Percentiles rank a stretch among this genome's conserved stretches.
phyloP scores from a whole-genome alignment of 2,888 invertebrate species.

The Rambutsinella grinnellia region DNA sequence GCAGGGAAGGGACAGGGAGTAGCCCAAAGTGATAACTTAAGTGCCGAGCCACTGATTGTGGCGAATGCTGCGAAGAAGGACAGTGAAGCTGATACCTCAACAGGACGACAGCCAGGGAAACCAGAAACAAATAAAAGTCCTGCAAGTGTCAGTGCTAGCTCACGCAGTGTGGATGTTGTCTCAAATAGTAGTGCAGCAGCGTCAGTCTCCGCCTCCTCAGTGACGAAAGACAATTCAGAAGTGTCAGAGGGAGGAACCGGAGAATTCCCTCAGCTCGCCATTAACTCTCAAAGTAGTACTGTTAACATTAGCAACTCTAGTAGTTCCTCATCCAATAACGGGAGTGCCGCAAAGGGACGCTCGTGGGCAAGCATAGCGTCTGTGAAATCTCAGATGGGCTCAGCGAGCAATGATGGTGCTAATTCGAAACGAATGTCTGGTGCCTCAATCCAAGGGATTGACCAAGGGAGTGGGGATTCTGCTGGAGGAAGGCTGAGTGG shows the following conservation, averaged over 20 bases:
- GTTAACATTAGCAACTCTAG: neutral
- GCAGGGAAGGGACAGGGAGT: slow-evolving; percentile 24
- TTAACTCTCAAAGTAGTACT: slow-evolving; percentile 18
- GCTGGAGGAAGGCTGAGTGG: neutral
- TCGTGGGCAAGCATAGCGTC: slow-evolving; percentile 66
- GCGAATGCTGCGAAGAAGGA: slow-evolving; percentile 25
- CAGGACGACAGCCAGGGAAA: slow-evolving; percentile 21
- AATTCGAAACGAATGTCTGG: slow-evolving; percentile 23
- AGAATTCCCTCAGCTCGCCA: slow-evolving; percentile 55
- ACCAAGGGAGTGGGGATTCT: slow-evolving; percentile 40
- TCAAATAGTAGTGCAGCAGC: slow-evolving; percentile 28
- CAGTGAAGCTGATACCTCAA: slow-evolving; percentile 3
- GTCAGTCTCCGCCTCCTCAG: neutral
- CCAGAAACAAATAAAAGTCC: slow-evolving; percentile 21
- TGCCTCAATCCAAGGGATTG: slow-evolving; percentile 19
- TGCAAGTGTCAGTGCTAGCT: slow-evolving; percentile 35
- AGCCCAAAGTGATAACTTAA: slow-evolving; percentile 53
- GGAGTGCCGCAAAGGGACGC: slow-evolving; percentile 28
- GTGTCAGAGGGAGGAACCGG: slow-evolving; percentile 24
- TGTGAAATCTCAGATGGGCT: slow-evolving; percentile 36
- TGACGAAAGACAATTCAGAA: slow-evolving; percentile 9
- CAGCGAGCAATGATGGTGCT: slow-evolving; percentile 45
- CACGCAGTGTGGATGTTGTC: slow-evolving; percentile 48
- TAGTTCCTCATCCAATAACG: slow-evolving; percentile 13
- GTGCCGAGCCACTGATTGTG: slow-evolving; percentile 43